Evolutionary conservation across 2,888 invertebrate species (phyloP).

Genomic region (Caradrina kadenii): DNA sequence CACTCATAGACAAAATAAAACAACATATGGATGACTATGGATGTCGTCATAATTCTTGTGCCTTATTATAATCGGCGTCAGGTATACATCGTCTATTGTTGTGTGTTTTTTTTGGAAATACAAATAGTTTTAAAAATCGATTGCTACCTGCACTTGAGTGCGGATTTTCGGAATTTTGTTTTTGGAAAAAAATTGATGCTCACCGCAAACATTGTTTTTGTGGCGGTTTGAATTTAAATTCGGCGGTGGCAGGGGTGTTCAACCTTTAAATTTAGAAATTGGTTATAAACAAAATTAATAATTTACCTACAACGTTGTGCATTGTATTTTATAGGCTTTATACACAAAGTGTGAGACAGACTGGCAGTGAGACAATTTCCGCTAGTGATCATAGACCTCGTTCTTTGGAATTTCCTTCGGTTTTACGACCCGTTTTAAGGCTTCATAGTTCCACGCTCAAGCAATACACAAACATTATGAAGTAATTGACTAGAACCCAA

Average conservation of each 20-base stretch:
- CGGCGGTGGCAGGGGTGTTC: slow-evolving; percentile 67
- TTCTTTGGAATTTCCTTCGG: slow-evolving; percentile 26
- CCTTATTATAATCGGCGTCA: slow-evolving; percentile 88
- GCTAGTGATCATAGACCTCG: slow-evolving; percentile 10
- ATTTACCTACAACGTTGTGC: neutral
- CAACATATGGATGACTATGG: slow-evolving; percentile 81
- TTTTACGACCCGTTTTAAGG: slow-evolving; percentile 23
- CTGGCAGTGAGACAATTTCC: slow-evolving; percentile 6
- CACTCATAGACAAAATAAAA: slow-evolving; percentile 74
- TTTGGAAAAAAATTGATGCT: slow-evolving; percentile 86
- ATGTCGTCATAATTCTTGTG: slow-evolving; percentile 88
- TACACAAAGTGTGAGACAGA: neutral
- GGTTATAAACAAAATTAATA: neutral
- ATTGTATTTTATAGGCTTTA: neutral
- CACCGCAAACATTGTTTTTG: slow-evolving; percentile 90
- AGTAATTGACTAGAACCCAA: slow-evolving; percentile 63
- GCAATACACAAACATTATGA: slow-evolving; percentile 59
- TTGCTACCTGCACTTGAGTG: slow-evolving; percentile 88
- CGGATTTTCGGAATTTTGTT: slow-evolving; percentile 86
- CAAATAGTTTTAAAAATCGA: slow-evolving; percentile 87
- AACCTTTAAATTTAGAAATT: slow-evolving; percentile 63
- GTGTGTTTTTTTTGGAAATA: slow-evolving; percentile 85
- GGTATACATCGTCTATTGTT: slow-evolving; percentile 87
- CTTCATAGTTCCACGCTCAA: slow-evolving; percentile 37
- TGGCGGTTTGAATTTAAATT: slow-evolving; percentile 75